Evolutionary conservation across 1,140 invertebrate species (phyloP).

Genomic region (Eciton burchellii): DNA sequence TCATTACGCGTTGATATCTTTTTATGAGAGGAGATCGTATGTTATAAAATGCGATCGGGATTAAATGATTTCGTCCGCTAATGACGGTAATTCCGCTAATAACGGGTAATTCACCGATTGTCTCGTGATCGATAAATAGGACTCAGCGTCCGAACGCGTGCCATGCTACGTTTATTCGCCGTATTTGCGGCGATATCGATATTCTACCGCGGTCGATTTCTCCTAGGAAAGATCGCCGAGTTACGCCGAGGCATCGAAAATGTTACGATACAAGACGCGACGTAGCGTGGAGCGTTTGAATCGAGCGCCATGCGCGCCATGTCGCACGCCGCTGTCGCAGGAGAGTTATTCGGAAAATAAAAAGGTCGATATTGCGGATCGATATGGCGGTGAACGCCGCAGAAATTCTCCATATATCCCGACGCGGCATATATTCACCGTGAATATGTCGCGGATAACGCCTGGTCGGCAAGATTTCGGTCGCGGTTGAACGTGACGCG

Average conservation of each 20-base stretch:
- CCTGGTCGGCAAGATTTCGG: not conserved
- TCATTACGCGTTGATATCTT: conserved; percentile 1
- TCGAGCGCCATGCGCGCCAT: conserved; percentile 38
- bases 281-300: conserved; percentile 17
- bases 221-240: not conserved
- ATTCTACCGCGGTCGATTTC: too few species aligned
- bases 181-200: too few species aligned
- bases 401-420: conserved; percentile 10
- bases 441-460: conserved; percentile 19
- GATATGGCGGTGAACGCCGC: conserved; percentile 38
- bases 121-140: not conserved
- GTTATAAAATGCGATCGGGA: not conserved
- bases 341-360: conserved; percentile 41
- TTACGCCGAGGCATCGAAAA: not conserved
- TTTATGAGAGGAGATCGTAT: not conserved
- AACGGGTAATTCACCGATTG: not conserved
- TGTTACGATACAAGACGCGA: not conserved
- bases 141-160: not conserved
- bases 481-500: conserved; percentile 56
- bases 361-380: conserved; percentile 23
- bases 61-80: too few species aligned
- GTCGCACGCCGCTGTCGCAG: not conserved
- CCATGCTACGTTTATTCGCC: too few species aligned
- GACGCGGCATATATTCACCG: not conserved
- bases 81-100: too few species aligned